Percentiles rank a stretch among this genome's conserved stretches.
Conservation (phyloP, 1,140 invertebrate genomes). For the Drosophila persimilis region DNA sequence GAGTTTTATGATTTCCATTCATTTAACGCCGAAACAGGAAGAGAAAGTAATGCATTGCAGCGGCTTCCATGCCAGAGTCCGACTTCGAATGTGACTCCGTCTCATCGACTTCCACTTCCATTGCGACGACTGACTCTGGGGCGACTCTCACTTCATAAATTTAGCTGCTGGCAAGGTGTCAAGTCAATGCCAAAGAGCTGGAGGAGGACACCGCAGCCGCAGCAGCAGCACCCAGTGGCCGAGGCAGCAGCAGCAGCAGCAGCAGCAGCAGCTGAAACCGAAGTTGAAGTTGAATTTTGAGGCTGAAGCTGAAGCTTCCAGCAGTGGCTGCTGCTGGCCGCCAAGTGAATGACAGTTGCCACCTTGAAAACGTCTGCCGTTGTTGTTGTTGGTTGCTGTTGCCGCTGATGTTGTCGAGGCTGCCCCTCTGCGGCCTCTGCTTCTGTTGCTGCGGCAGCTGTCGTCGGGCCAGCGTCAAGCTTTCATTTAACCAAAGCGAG, state of each 20-base stretch:
- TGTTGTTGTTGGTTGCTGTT: conserved; percentile 19
- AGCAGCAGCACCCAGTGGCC: neutral
- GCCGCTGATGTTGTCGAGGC: conserved; percentile 36
- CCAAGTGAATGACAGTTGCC: conserved; percentile 78
- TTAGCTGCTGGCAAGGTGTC: conserved; percentile 68
- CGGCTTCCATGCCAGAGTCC: conserved; percentile 25
- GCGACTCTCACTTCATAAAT: conserved; percentile 78
- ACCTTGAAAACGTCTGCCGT: conserved; percentile 66
- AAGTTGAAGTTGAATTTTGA: conserved; percentile 28
- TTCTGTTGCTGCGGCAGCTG: conserved; percentile 57
- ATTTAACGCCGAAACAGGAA: conserved; percentile 75
- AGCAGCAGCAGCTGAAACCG: neutral
- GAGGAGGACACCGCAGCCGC: conserved; percentile 40
- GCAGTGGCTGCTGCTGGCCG: conserved; percentile 46
- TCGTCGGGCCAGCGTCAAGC: conserved; percentile 61
- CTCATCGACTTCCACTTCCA: no score
- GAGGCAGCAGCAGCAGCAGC: conserved; percentile 11
- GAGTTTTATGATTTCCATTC: conserved; percentile 64
- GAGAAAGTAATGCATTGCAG: conserved; percentile 74
- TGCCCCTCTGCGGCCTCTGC: conserved; percentile 1
- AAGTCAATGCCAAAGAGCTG: conserved; percentile 70
- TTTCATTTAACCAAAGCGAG: conserved; percentile 65
- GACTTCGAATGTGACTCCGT: conserved; percentile 14
- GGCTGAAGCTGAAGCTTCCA: conserved; percentile 37
- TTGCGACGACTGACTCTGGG: conserved; percentile 18